These are phyloP conservation scores for Hippocampus zosterae DNA, from an alignment of 2,113 vertebrate genomes.

Conservation along the genomic window DNA sequence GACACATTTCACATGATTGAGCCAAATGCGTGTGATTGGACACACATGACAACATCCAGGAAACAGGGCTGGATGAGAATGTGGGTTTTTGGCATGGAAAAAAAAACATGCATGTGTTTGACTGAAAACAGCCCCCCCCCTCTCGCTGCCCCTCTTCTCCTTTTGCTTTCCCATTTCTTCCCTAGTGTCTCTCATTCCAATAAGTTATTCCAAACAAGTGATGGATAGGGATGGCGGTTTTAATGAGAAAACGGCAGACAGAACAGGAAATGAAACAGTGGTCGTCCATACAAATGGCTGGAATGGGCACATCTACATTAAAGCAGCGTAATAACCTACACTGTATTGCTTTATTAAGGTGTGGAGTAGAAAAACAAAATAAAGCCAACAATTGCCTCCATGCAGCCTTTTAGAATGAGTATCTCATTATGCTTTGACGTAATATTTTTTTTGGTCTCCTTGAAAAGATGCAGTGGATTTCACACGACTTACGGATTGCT, in stretches of 20 bases:
- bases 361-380: constrained; percentile 22
- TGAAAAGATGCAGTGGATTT: constrained; percentile 70
- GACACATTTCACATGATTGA: constrained; percentile 64
- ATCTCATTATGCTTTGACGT: constrained; percentile 70
- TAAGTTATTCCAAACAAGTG: constrained; percentile 54
- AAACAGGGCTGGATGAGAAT: constrained; percentile 21
- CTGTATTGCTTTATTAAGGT: constrained; percentile 61
- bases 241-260: constrained; percentile 70
- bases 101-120: constrained; percentile 13
- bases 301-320: constrained; percentile 73
- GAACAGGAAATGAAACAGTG: constrained; percentile 63
- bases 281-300: constrained; percentile 65
- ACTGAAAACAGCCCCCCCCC: background rate
- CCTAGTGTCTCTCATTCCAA: constrained; percentile 22
- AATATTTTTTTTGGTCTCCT: constrained; percentile 70
- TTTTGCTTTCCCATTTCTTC: constrained; percentile 6
- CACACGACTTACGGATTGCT: constrained; percentile 70
- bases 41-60: constrained; percentile 58
- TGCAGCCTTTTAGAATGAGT: constrained; percentile 70
- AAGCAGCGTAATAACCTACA: constrained; percentile 66
- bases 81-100: constrained; percentile 34
- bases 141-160: background rate
- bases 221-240: constrained; percentile 59
- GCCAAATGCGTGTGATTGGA: constrained; percentile 61
- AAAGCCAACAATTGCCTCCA: constrained; percentile 62